Base-by-base conservation (phyloP, 2,888 invertebrate species). In the Disparrhopalites patrizii region DNA sequence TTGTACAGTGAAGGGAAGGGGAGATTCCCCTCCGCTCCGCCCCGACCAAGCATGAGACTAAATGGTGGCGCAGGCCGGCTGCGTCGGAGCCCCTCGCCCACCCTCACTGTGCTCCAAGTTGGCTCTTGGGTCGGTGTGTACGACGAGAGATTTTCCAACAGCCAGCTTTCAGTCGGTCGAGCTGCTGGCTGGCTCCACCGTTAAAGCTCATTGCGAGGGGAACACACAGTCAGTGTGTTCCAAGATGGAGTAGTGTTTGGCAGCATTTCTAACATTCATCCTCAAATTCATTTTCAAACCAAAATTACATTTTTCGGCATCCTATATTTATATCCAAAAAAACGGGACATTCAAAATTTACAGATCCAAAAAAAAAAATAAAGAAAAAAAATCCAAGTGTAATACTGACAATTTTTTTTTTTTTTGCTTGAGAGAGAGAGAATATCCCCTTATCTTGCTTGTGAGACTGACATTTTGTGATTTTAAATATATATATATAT, bases 171-270 rank as follows among this genome's bases (percentile, higher is more conserved):
- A 54, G 40, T 43, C 55, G 36, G 55, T 55, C 55, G 31, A 36
- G 38, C 58, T 38, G 58, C 43, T 47, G 43, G 58, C 40, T 43
- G 58, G 43, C 58, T 28, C 33, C 25, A 25, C 58, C n/a, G n/a
- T n/a, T 36, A 27, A 47, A 43, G 47, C 58, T 40, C 15, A 30
- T 36, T 47, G 33, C 58, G 23, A 31, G 40, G n/a, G 43, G 27
- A 15, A 28, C 40, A 15, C 38, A 47, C 47, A 27, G 43, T 47
- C 58, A 58, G 40, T 58, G 23, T 40, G 18, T 28, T 58, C 36
- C 58, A 58, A 58, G 47, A 58, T 58, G 58, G 58, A 58, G 58
- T 58, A 58, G 58, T 28, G 58, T 25, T 13, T 8, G 13, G 54
- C 15, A 28, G 8, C 18, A 30, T n/a, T 27, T 13, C 20, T 15